These are phyloP conservation scores for Melanophora roralis DNA, from an alignment of 2,888 invertebrate genomes.

Conservation along the genomic window DNA sequence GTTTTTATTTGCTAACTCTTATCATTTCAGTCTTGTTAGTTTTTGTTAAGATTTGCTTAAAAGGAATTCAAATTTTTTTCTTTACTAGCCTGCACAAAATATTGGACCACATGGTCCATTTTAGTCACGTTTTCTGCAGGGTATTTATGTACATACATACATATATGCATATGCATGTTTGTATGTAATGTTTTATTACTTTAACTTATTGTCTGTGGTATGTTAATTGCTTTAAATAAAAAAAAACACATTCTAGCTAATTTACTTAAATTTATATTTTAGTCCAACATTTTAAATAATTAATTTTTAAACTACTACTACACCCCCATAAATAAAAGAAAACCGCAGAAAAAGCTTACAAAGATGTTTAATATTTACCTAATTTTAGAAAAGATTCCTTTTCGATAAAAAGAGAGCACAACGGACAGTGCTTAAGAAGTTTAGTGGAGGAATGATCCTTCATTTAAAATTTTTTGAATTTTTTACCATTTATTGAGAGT, in stretches of 20 bases:
- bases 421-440: background rate
- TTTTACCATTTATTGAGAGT: too few relatives aligned
- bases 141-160: too few relatives aligned
- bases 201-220: conserved; percentile 34
- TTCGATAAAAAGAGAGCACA: background rate
- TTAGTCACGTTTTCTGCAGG: too few relatives aligned
- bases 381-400: too few relatives aligned
- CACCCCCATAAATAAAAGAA: conserved; percentile 40
- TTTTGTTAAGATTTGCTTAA: background rate
- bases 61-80: conserved; percentile 14
- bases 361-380: conserved; percentile 12
- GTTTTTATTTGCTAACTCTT: background rate
- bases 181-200: background rate
- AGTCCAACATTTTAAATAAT: conserved; percentile 14
- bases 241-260: conserved; percentile 22
- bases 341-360: conserved; percentile 4
- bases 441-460: too few relatives aligned
- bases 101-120: too few relatives aligned
- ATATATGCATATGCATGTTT: too few relatives aligned
- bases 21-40: too few relatives aligned
- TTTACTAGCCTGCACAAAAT: too few relatives aligned
- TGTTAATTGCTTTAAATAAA: conserved; percentile 20
- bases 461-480: too few relatives aligned
- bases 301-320: conserved; percentile 43
- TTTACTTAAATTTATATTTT: conserved; percentile 39